Conservation (phyloP, 2,888 invertebrate genomes). For the Venusia cambrica region DNA sequence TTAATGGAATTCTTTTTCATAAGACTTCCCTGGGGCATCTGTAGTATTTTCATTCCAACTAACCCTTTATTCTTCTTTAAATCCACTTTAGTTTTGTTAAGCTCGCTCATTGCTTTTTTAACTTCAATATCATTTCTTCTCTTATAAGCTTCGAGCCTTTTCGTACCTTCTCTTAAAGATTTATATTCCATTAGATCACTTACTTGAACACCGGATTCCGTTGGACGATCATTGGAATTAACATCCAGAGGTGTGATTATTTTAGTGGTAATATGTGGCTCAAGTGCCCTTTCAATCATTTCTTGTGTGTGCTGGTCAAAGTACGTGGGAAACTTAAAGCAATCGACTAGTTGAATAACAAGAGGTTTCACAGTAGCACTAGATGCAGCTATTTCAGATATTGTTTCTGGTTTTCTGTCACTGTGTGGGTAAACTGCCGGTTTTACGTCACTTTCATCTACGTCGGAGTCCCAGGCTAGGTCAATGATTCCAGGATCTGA, state of each 20-base stretch:
- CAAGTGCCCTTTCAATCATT: conserved; percentile 7
- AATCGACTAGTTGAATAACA: conserved; percentile 15
- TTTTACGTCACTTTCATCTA: too few relatives aligned
- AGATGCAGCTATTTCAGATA: too few relatives aligned
- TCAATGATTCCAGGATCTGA: conserved; percentile 17
- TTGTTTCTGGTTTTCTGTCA: too few relatives aligned
- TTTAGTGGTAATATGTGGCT: too few relatives aligned
- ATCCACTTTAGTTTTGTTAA: conserved; percentile 34
- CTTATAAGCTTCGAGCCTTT: not conserved
- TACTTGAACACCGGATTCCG: too few relatives aligned
- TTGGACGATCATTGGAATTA: not conserved
- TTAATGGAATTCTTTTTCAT: not conserved
- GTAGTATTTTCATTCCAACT: conserved; percentile 43
- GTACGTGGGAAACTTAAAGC: conserved; percentile 26
- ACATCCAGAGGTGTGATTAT: too few relatives aligned
- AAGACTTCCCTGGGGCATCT: conserved; percentile 3
- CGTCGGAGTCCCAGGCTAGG: conserved; percentile 8
- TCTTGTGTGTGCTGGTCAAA: conserved; percentile 23
- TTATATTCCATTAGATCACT: too few relatives aligned
- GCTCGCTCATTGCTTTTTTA: conserved; percentile 25
- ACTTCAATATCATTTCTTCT: conserved; percentile 25
- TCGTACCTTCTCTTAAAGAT: not conserved
- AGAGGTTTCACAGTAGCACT: not conserved
- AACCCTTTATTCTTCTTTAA: conserved; percentile 47
- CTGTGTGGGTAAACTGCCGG: too few relatives aligned